Evolutionary conservation across 2,797 vertebrate species (phyloP), one percentile per base, ranked within the genome.

Genomic region (Chromobotia macracanthus): DNA sequence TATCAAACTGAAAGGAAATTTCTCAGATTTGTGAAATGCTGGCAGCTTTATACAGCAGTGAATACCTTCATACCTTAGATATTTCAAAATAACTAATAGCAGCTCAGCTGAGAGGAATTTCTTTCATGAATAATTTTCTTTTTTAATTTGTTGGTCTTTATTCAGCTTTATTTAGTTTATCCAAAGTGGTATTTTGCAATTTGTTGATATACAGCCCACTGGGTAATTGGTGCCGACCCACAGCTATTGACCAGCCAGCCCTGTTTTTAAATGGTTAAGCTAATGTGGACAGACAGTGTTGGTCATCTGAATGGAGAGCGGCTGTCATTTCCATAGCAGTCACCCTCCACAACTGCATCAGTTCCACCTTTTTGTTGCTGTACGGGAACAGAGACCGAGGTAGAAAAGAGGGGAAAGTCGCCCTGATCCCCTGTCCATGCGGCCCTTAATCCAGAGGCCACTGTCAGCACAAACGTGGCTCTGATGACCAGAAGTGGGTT

Each of bases 391-490:
- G 87, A 91, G 88, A 89, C 87, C 79, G 80, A 88, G 86, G 83
- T 87, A 86, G 80, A 89, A 91, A 90, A 88, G 86, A 87, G 85
- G 89, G 89, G 89, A 91, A 92, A 93, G 88, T 92, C 91, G 89
- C 90, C 84, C 86, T 93, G 91, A 93, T 93, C 92, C 92, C 91
- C 80, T 80, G 89, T 92, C 92, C 91, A 92, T 91, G 85, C 79
- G 86, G 75, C 72, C 74, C 87, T 86, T 94, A 92, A 93, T 93
- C 93, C 91, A 73, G 88, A 84, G 84, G 79, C 83, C 86, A 87
- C 88, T 53, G 91, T 94, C 93, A 93, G 92, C 91, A 92, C 91
- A 91, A 93, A 88, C 87, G 84, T 80, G 79, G 89, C 90, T 91
- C 89, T 90, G 84, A 77, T 61, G 48, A 55, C 68, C n/a, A 38